Conservation (phyloP, 2,113 vertebrate species). For the Rynchops niger region DNA sequence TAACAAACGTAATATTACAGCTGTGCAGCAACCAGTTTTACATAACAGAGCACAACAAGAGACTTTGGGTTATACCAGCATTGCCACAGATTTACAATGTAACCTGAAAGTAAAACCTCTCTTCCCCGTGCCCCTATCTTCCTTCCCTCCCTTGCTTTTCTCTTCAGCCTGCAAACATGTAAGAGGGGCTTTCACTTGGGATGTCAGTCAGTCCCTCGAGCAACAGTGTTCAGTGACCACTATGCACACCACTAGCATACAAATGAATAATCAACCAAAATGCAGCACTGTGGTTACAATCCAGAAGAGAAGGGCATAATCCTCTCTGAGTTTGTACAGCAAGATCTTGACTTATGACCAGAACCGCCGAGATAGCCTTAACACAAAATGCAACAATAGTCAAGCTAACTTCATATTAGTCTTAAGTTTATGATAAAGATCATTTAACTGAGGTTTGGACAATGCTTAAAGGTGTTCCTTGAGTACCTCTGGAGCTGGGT, state of each 20-base stretch:
- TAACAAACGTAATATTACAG: neutral
- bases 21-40: neutral
- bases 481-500: neutral
- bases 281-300: neutral
- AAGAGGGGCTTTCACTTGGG: neutral
- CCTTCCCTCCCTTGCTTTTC: neutral
- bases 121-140: neutral
- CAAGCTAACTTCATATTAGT: neutral
- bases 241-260: neutral
- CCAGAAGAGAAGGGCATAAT: neutral
- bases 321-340: neutral
- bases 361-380: neutral
- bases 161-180: neutral
- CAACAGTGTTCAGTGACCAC: neutral
- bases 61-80: neutral
- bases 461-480: neutral
- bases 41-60: neutral
- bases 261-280: neutral
- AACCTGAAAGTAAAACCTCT: neutral
- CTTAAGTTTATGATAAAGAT: neutral
- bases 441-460: neutral
- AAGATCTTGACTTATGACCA: neutral
- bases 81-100: neutral
- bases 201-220: neutral
- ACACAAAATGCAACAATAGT: neutral